A percentile compares a stretch with the other conserved stretches of the same genome.
Conservation (phyloP, 2,113 vertebrate genomes). For the Caranx ignobilis region DNA sequence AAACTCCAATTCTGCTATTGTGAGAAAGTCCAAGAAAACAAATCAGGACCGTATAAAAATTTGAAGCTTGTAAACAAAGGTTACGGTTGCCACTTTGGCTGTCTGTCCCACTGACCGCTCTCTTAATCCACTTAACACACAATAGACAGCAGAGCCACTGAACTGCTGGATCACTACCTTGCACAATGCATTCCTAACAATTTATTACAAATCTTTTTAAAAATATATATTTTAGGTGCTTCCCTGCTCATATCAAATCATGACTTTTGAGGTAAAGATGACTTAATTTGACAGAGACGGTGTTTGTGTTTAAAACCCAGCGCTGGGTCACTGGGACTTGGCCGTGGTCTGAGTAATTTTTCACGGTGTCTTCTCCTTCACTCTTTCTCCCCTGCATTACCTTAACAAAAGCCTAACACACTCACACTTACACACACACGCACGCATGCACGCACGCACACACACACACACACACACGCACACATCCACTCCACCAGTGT, state of each 20-base stretch:
- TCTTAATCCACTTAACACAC: conserved; percentile 83
- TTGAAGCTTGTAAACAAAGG: conserved; percentile 75
- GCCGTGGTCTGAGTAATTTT: conserved; percentile 68
- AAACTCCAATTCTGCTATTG: conserved; percentile 50
- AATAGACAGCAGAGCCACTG: conserved; percentile 63
- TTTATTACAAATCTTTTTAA: conserved; percentile 30
- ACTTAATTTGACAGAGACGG: not conserved
- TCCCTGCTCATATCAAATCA: conserved; percentile 12
- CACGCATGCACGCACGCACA: conserved; percentile 47
- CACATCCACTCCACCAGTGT: conserved; percentile 67
- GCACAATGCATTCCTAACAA: conserved; percentile 10
- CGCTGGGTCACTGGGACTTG: conserved; percentile 47
- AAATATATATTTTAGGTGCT: conserved; percentile 32
- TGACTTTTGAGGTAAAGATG: conserved; percentile 12
- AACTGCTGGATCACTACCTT: conserved; percentile 41
- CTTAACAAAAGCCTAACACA: conserved; percentile 78
- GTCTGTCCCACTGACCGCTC: conserved; percentile 75
- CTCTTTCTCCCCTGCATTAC: conserved; percentile 66
- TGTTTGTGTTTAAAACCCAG: not conserved
- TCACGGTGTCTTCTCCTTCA: conserved; percentile 74
- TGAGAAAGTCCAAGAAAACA: conserved; percentile 47
- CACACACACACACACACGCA: conserved; percentile 20
- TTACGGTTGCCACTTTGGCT: conserved; percentile 77
- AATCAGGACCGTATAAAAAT: conserved; percentile 60
- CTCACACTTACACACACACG: conserved; percentile 3